These are phyloP conservation scores for Danaus melanippus DNA, from an alignment of 1,140 invertebrate genomes.

Conservation along the genomic window DNA sequence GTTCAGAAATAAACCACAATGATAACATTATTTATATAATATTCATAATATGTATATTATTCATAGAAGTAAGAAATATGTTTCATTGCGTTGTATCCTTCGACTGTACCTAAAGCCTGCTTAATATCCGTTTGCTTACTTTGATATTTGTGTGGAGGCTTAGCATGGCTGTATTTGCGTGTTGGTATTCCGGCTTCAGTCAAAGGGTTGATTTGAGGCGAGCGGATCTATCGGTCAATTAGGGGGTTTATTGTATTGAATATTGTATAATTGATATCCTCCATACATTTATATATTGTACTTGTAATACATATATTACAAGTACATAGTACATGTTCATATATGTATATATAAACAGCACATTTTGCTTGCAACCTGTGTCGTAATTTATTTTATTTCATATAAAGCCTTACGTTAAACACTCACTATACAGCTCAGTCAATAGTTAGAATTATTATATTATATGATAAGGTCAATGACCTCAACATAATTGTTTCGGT, in stretches of 20 bases:
- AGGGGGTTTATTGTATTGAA: slow-evolving; percentile 23
- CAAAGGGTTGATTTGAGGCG: slow-evolving; percentile 45
- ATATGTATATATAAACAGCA: no score
- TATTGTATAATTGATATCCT: slow-evolving; percentile 12
- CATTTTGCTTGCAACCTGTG: no score
- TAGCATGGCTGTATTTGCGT: slow-evolving; percentile 41
- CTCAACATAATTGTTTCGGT: slow-evolving; percentile 56
- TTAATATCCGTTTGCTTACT: slow-evolving; percentile 59
- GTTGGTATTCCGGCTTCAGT: slow-evolving; percentile 38
- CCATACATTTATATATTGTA: no score
- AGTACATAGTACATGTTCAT: background rate
- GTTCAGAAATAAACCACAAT: no score
- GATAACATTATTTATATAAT: no score
- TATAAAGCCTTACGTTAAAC: no score
- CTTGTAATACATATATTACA: background rate
- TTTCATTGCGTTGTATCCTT: slow-evolving; percentile 9
- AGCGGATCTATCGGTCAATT: slow-evolving; percentile 32
- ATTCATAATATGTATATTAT: no score
- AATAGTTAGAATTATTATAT: no score
- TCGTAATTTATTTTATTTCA: no score
- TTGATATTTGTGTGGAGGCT: slow-evolving; percentile 56
- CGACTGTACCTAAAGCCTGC: slow-evolving; percentile 40
- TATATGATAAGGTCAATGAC: slow-evolving; percentile 23
- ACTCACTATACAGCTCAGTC: no score
- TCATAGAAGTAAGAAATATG: no score